Base-by-base conservation (phyloP, 2,888 invertebrate species). In the Agrilus biguttatus region DNA sequence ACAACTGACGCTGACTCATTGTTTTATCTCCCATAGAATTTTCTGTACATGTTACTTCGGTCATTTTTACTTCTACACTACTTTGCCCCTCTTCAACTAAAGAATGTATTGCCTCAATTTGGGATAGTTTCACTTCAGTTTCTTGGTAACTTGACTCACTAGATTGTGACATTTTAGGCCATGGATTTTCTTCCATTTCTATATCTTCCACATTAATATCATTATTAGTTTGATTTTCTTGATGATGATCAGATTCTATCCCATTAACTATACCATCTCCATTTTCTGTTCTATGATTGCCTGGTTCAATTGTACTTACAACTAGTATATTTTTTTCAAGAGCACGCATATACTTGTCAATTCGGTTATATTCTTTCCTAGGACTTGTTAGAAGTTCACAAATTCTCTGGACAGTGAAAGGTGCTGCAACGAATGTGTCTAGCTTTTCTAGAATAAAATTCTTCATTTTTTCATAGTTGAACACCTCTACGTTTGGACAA, bases 331-430 rank as follows among this genome's bases (percentile, higher is more conserved):
- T 90, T 66, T 97, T 97, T 65, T 97, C 97, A 46, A 98, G 74
- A 0, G 96, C 97, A 45, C 96, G 74, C 83, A 98, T 87, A 62
- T 87, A 97, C 65, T 97, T 97, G 62, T 96, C 97, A 47, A 92
- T 85, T 47, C 92, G 77, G 59, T 87, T 89, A 66, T 98, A 98
- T 61, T 97, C 93, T 62, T 89, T 90, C 17, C 83, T 77, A 2
- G 97, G 96, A 51, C 81, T 80, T 4, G 88, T 87, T 2, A 98
- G 70, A 23, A 98, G 72, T 66, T 98, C 97, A 66, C 95, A 93
- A 47, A 98, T 78, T 52, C 97, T 76, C 66, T 96, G 96, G 50
- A 96, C 84, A 14, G 96, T 96, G 60, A 96, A 96, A 1, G 96
- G 96, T 7, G 95, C 92, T 40, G 91, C 85, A 35, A 77, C 76